These are phyloP conservation scores for Stomorhina lunata DNA, from an alignment of 2,888 invertebrate genomes.

Conservation along the genomic window DNA sequence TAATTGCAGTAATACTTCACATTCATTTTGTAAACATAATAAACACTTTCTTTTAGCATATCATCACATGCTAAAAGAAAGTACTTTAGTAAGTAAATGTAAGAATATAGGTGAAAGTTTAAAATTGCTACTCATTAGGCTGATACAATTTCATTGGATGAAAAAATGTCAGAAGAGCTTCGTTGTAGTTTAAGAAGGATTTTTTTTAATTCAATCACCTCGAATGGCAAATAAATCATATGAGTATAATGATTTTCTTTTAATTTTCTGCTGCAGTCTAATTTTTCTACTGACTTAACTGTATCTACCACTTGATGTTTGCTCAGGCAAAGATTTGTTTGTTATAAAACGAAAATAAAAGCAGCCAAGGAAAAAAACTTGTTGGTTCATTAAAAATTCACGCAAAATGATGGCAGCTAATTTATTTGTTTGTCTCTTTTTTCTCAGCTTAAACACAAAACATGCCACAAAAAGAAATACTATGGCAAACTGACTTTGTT, in stretches of 20 bases:
- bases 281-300: background rate
- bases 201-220: too few relatives aligned
- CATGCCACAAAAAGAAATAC: background rate
- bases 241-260: too few relatives aligned
- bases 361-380: background rate
- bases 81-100: background rate
- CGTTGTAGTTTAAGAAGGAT: too few relatives aligned
- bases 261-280: too few relatives aligned
- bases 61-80: background rate
- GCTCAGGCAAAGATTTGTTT: background rate
- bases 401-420: slow-evolving; percentile 34
- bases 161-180: too few relatives aligned
- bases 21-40: background rate
- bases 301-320: background rate
- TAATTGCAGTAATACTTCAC: slow-evolving; percentile 30
- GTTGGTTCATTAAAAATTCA: slow-evolving; percentile 47
- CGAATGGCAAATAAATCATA: too few relatives aligned
- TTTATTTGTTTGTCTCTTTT: slow-evolving; percentile 22
- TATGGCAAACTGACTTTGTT: background rate
- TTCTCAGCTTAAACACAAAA: background rate
- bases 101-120: too few relatives aligned
- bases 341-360: background rate
- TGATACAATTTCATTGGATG: too few relatives aligned
- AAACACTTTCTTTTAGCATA: background rate
- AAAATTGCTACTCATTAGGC: background rate